Evolutionary conservation across 2,113 vertebrate species (phyloP).

Genomic region (Apodemus sylvaticus): DNA sequence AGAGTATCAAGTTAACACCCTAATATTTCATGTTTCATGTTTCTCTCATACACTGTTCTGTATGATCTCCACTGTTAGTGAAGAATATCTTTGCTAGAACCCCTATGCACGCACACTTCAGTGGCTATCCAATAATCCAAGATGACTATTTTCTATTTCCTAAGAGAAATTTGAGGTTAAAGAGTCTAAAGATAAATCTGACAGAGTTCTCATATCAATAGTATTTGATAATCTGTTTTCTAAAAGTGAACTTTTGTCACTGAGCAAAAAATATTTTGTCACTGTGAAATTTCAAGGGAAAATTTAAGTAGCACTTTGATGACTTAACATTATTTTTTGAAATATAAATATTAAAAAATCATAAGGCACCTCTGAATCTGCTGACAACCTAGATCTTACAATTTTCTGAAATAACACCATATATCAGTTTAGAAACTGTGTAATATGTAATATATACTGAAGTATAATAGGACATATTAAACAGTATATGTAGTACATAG

Average conservation of each 20-base stretch:
- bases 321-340: background rate
- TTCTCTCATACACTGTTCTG: background rate
- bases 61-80: background rate
- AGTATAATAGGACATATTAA: background rate
- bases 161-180: background rate
- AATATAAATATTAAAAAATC: background rate
- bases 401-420: background rate
- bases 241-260: background rate
- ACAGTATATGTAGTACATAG: background rate
- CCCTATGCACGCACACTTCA: background rate
- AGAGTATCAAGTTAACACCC: background rate
- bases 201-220: background rate
- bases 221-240: too few relatives aligned
- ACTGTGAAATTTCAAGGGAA: background rate
- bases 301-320: background rate
- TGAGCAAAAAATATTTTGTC: background rate
- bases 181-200: background rate
- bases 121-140: background rate
- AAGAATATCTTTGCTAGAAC: fast-evolving
- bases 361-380: background rate
- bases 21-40: too few relatives aligned
- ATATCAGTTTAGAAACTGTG: background rate
- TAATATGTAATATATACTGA: background rate
- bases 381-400: background rate
- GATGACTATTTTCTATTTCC: background rate